phyloP scores from a whole-genome alignment of 2,113 vertebrate genomes.

The Ptyas mucosa region DNA sequence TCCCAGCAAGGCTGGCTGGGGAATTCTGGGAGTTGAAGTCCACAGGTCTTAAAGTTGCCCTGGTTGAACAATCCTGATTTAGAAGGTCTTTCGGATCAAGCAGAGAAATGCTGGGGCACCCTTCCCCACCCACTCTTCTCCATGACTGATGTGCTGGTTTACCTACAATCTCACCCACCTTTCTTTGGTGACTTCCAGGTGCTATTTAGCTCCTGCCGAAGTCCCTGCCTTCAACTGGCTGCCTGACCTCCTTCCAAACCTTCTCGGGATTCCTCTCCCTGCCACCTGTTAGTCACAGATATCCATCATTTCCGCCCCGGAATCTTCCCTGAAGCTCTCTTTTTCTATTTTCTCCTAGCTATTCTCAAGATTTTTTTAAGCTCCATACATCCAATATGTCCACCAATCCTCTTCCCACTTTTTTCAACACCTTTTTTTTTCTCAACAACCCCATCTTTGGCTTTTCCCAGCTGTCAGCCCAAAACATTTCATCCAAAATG shows the following conservation, averaged over 20 bases:
- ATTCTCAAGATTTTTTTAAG: background rate
- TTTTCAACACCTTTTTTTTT: background rate
- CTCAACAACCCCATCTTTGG: background rate
- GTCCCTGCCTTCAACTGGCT: background rate
- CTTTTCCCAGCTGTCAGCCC: background rate
- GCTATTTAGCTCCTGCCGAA: background rate
- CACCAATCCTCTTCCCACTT: background rate
- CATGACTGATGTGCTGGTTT: background rate
- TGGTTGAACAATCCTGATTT: background rate
- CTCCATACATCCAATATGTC: background rate
- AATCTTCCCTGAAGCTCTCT: background rate
- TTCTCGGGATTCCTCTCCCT: background rate
- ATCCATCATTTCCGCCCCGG: background rate
- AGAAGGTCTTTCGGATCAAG: background rate
- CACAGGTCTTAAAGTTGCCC: background rate
- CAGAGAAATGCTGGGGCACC: background rate
- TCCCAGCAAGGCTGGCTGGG: too few relatives aligned
- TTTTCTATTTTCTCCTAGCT: background rate
- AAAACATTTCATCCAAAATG: background rate
- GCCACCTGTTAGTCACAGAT: background rate
- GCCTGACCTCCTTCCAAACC: background rate
- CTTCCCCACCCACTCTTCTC: background rate
- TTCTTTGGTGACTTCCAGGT: background rate
- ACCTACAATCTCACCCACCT: background rate
- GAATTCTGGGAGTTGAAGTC: too few relatives aligned